Evolutionary conservation across 2,113 vertebrate genomes (phyloP), one percentile per base, ranked within the genome.

Genomic region (Passer domesticus): DNA sequence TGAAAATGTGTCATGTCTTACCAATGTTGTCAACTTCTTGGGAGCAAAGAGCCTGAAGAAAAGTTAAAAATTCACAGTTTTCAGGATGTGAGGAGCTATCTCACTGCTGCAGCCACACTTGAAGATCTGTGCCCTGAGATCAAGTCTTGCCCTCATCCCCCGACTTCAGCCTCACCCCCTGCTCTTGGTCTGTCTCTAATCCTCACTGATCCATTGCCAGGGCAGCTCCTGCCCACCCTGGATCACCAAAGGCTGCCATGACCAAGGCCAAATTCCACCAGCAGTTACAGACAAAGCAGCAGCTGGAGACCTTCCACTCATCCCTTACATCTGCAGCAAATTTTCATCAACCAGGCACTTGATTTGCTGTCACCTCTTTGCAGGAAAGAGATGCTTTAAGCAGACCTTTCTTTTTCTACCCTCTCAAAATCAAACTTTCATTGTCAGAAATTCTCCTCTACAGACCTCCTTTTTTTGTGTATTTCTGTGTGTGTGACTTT

Each of bases 1-100:
- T 83, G 30, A 41, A 52, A 37, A 27, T 5, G 15, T 4, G 24
- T 11, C 66, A 66, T 30, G 35, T 59, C 9, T 13, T 41, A 33
- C 6, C 14, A 17, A 14, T 1, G 2, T 10, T 63, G 17, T 5
- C 0, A 0, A 24, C 8, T 67, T n/a, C 28, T 28, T 30, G 15
- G 28, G 31, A 83, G 7, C 35, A 50, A 30, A 53, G 28, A 86
- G 30, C 37, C 59, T 24, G 37, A 77, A 33, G 35, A 14, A 49
- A 41, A 68, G n/a, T 33, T 27, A 14, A 59, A 83, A 83, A 41
- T 2, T 5, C 20, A 2, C 33, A 4, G 9, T 7, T 70, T 69
- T 63, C 16, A 24, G 30, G 39, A 31, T 19, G 13, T 5, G 16
- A 76, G 37, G 22, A 10, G n/a, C 28, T 41, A 13, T 13, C 20